phyloP scores from a whole-genome alignment of 2,113 vertebrate genomes.

The Cyprinodon tularosa region DNA sequence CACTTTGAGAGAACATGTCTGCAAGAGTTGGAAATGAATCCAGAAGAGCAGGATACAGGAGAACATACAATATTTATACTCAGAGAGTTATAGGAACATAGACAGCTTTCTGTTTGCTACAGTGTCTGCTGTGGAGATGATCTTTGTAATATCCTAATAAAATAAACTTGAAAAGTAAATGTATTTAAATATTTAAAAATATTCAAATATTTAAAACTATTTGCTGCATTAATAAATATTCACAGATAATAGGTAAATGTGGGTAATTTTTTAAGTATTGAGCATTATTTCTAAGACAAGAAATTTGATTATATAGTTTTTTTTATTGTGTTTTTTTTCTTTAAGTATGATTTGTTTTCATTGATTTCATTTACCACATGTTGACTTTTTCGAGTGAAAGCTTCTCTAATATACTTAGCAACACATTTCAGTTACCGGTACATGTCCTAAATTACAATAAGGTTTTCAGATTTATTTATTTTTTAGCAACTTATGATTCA shows the following conservation, averaged over 20 bases:
- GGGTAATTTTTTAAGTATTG: not conserved
- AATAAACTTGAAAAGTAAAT: not conserved
- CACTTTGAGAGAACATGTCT: conserved; percentile 8
- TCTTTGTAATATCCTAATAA: not conserved
- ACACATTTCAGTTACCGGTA: too few species aligned
- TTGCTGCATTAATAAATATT: not conserved
- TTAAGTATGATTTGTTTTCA: not conserved
- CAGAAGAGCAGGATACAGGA: conserved; percentile 10
- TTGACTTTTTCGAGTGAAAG: too few species aligned
- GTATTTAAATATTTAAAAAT: not conserved
- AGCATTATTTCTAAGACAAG: not conserved
- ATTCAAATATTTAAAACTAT: not conserved
- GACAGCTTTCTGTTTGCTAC: not conserved
- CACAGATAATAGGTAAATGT: not conserved
- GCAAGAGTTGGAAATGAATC: conserved; percentile 28
- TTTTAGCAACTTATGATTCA: too few species aligned
- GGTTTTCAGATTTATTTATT: too few species aligned
- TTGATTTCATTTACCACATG: too few species aligned
- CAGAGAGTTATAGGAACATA: conserved; percentile 10
- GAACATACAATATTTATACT: conserved; percentile 32
- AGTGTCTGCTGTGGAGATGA: not conserved
- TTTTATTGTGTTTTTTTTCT: not conserved
- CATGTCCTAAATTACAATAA: too few species aligned
- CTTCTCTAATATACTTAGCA: too few species aligned
- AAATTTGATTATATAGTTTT: not conserved